Base-by-base conservation (phyloP, 2,113 vertebrate genomes). In the Tragelaphus strepsiceros region DNA sequence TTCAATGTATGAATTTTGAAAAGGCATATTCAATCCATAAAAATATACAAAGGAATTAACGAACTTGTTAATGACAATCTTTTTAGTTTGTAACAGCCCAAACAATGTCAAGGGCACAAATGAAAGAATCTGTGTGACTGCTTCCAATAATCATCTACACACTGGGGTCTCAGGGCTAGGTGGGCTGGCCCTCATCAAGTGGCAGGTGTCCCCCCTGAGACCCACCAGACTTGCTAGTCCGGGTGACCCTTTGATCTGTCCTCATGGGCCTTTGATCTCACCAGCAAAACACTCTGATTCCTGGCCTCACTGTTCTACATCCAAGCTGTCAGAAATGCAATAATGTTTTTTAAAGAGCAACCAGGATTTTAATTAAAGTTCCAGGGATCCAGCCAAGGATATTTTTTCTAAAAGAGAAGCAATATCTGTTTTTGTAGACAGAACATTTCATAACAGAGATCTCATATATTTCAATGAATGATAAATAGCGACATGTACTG, bases 341-440 rank as follows among this genome's bases (percentile, higher is more conserved):
- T 97, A 94, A 97, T 15, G 2, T 89, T 59, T 96, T 96, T 96
- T 85, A 80, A 98, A 98, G 64, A 92, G 91, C 91, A 98, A 94
- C 81, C 0, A 1, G 54, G 88, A 97, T 98, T 97, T 98, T 97
- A 98, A 98, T 98, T 97, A 98, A 97, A 98, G 93, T 98, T 97
- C 85, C 93, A 97, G 91, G 56, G 98, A 97, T 87, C 78, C 86
- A 96, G 97, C 94, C 91, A 97, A 96, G 71, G 85, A 94, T 89
- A 94, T 95, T 98, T 98, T 39, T 96, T 97, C 95, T 95, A 96
- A 95, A 94, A 91, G 80, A 97, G 56, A 96, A 98, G 95, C 78
- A 96, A 89, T 98, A 98, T 95, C 90, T 97, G 94, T 80, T 91
- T 94, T 97, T 89, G 61, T 82, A 97, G 88, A 95, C 86, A 97